phyloP scores from a whole-genome alignment of 2,888 invertebrate genomes.

The Rosalia funebris region DNA sequence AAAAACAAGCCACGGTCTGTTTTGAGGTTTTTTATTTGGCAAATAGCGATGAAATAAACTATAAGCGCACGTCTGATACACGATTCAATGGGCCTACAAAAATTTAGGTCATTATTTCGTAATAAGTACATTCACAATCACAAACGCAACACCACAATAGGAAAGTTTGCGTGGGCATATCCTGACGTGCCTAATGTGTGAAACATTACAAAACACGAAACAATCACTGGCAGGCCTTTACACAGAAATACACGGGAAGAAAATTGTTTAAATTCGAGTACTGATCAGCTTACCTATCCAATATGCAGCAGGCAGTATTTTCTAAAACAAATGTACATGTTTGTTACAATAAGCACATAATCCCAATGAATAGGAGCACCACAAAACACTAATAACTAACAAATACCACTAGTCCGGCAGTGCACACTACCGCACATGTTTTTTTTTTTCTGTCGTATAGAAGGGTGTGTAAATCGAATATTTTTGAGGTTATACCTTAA shows the following conservation, averaged over 20 bases:
- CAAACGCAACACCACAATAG: not conserved
- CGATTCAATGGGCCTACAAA: not conserved
- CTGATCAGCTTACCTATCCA: conserved; percentile 37
- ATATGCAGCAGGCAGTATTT: conserved; percentile 29
- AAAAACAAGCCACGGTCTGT: too few species aligned
- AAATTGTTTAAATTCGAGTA: too few species aligned
- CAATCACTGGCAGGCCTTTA: too few species aligned
- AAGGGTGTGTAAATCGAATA: conserved; percentile 28
- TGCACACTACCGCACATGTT: conserved; percentile 35
- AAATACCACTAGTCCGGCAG: conserved; percentile 41
- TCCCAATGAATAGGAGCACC: conserved; percentile 33
- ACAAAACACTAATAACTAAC: conserved; percentile 32
- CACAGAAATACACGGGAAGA: too few species aligned
- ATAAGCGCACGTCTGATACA: too few species aligned
- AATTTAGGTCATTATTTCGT: conserved; percentile 24
- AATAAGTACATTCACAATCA: not conserved
- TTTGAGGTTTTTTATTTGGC: too few species aligned
- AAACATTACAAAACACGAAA: too few species aligned
- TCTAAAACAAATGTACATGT: conserved; percentile 32
- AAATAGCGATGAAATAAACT: too few species aligned
- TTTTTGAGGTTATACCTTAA: conserved; percentile 45
- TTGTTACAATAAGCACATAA: conserved; percentile 37
- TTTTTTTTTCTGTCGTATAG: conserved; percentile 17
- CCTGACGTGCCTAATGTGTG: not conserved
- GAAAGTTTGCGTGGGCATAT: not conserved